Base-by-base conservation (phyloP, 2,113 vertebrate species). In the Acrocephalus kingi region DNA sequence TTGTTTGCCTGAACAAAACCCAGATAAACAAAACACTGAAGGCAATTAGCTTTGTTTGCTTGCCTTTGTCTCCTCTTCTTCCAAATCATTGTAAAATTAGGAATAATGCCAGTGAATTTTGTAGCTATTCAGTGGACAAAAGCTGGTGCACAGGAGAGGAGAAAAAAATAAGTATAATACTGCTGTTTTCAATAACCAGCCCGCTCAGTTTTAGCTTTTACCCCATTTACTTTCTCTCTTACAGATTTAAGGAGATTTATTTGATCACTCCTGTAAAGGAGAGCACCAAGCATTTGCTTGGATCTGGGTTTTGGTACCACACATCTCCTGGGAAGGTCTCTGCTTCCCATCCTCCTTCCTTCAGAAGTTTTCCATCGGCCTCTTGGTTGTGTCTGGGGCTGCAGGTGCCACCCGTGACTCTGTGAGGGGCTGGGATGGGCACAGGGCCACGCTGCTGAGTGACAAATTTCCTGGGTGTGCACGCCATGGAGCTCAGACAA, bases 61-160 rank as follows among this genome's bases (percentile, higher is more conserved):
- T 84, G 87, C 81, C 86, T 94, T 95, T 93, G 93, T 95, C 67
- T 86, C 71, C 88, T 69, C 68, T 93, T 88, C 93, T 89, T 84
- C 87, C 82, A 93, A 92, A 96, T 95, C 67, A 83, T 84, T 95
- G 89, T 94, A 89, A 96, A 95, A 96, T 96, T 94, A 93, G 95
- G 94, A 97, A 81, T 94, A 91, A 80, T 7, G 79, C 94, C 94
- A 93, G 72, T 84, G 84, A 68, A 94, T 92, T 89, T 84, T 90
- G 61, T 55, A 78, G 94, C 87, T 87, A 67, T 96, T 96, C 69
- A 90, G 74, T 49, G 71, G 52, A 68, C 73, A 87, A 87, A 95
- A 85, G 89, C 93, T 94, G 71, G 58, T 96, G 93, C 62, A 89
- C 27, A 62, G 74, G 87, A 91, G 84, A 94, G 84, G 62, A 93